These are phyloP conservation scores for Hoplodrina blanda DNA, from an alignment of 2,888 invertebrate genomes.

Conservation along the genomic window DNA sequence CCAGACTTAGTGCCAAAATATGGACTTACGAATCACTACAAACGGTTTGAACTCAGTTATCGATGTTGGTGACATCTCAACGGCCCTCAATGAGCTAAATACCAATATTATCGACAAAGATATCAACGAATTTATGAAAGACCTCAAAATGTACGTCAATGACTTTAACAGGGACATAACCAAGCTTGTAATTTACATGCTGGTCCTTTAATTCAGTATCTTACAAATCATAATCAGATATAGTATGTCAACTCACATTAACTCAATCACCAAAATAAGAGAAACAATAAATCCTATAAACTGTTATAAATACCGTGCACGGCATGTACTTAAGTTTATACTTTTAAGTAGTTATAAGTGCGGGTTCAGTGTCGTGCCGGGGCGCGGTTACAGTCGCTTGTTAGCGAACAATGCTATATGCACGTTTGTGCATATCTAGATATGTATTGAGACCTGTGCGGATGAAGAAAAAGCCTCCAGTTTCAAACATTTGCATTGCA, in stretches of 20 bases:
- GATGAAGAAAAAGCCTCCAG: conserved; percentile 68
- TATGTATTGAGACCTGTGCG: conserved; percentile 67
- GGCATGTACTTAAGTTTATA: conserved; percentile 60
- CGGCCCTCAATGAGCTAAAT: not conserved
- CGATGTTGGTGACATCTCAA: not conserved
- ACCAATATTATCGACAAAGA: not conserved
- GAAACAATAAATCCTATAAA: conserved; percentile 48
- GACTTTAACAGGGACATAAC: not conserved
- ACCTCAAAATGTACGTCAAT: not conserved
- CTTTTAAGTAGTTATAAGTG: conserved; percentile 68
- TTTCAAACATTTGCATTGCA: conserved; percentile 70
- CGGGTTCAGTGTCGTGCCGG: conserved; percentile 80
- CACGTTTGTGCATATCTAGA: conserved; percentile 73
- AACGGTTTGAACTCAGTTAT: not conserved
- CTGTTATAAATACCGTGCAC: conserved; percentile 57
- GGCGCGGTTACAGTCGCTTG: conserved; percentile 85
- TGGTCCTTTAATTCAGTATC: not conserved
- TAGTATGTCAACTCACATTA: not conserved
- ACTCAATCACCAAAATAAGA: conserved; percentile 39
- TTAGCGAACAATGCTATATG: conserved; percentile 85
- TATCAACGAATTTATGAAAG: not conserved
- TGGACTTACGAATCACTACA: not conserved
- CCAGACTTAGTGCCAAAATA: conserved; percentile 36
- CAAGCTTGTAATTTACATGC: not conserved
- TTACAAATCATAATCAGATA: conserved; percentile 1